These are phyloP conservation scores for Thera britannica DNA, from an alignment of 2,888 invertebrate species.

Conservation along the genomic window DNA sequence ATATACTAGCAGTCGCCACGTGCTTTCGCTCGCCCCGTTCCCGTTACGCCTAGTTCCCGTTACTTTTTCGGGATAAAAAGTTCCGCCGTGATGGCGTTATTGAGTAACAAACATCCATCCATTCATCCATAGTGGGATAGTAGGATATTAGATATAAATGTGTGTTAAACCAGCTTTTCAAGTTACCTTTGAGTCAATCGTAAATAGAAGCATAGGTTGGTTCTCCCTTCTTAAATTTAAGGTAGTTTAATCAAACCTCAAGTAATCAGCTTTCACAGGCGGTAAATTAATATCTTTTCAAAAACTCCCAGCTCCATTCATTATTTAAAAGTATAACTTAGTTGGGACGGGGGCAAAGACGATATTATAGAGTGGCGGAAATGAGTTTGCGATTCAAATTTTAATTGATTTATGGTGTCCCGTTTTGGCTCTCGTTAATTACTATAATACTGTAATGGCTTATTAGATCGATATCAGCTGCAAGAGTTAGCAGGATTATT, in stretches of 20 bases:
- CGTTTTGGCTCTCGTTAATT: conserved; percentile 7
- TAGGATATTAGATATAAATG: too few species aligned
- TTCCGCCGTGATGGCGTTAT: too few species aligned
- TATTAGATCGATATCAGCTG: neutral
- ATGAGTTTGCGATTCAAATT: conserved; percentile 29
- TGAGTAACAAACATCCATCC: too few species aligned
- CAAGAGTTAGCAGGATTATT: too few species aligned
- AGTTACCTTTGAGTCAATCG: too few species aligned
- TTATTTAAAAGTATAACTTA: conserved; percentile 23
- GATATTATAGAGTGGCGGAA: conserved; percentile 18
- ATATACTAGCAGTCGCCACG: too few species aligned
- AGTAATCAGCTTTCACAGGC: conserved; percentile 7
- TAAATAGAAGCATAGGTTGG: too few species aligned
- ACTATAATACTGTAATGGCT: neutral
- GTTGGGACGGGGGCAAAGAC: conserved; percentile 6
- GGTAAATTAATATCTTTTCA: conserved; percentile 25
- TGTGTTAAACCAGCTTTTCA: too few species aligned
- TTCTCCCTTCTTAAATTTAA: neutral
- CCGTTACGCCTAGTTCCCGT: too few species aligned
- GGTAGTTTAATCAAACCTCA: neutral
- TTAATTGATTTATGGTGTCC: conserved; percentile 20
- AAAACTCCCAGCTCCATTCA: conserved; percentile 18
- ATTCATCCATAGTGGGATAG: too few species aligned
- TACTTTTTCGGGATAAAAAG: too few species aligned
- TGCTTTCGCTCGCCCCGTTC: too few species aligned